phyloP scores from a whole-genome alignment of 2,888 invertebrate species.

The Amorpha juglandis region DNA sequence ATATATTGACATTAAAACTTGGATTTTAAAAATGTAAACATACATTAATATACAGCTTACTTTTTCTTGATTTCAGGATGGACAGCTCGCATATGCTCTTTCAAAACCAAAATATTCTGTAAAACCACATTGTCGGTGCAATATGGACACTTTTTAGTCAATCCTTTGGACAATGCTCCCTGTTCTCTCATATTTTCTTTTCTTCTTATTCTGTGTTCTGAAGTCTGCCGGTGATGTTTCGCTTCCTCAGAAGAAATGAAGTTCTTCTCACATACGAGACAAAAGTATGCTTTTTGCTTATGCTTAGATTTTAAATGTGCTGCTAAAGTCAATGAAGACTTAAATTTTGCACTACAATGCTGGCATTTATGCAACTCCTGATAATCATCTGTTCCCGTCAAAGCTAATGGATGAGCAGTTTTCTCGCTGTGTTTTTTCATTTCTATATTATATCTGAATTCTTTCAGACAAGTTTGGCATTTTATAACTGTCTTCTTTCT shows the following conservation, averaged over 20 bases:
- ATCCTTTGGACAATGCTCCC: conserved; percentile 62
- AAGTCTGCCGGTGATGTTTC: conserved; percentile 86
- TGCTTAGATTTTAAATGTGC: conserved; percentile 87
- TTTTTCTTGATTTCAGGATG: conserved; percentile 87
- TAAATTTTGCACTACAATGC: conserved; percentile 84
- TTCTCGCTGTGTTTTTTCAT: conserved; percentile 85
- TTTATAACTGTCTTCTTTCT: conserved; percentile 86
- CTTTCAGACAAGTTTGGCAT: conserved; percentile 87
- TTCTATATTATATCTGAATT: conserved; percentile 91
- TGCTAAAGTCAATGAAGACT: conserved; percentile 87
- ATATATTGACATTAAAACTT: neutral
- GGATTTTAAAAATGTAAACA: neutral
- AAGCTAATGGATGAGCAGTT: conserved; percentile 76
- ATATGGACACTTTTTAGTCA: conserved; percentile 84
- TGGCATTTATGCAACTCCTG: conserved; percentile 86
- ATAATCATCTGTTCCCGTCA: conserved; percentile 86
- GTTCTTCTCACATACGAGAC: conserved; percentile 87
- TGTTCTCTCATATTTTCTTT: conserved; percentile 70
- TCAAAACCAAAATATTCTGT: conserved; percentile 82
- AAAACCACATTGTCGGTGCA: conserved; percentile 80
- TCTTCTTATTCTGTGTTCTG: conserved; percentile 86
- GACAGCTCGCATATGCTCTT: conserved; percentile 83
- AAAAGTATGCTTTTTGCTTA: conserved; percentile 85
- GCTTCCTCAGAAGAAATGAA: conserved; percentile 86
- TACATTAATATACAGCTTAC: conserved; percentile 62